These are phyloP conservation scores for Plutomurus gul DNA, from an alignment of 1,140 invertebrate genomes.

Conservation along the genomic window DNA sequence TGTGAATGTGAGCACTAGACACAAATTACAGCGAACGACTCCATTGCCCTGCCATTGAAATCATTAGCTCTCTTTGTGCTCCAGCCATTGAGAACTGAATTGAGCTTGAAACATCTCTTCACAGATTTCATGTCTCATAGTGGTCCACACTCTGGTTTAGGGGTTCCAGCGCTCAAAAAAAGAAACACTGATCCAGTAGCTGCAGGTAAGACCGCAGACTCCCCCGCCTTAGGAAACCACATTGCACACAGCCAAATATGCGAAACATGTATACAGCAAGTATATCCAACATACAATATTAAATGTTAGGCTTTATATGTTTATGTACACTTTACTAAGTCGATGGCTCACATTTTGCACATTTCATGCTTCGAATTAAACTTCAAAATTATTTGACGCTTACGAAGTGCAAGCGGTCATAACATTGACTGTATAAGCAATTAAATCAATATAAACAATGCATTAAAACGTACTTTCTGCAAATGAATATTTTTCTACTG, in stretches of 20 bases:
- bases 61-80: conserved; percentile 37
- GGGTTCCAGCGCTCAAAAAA: not conserved
- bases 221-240: too few species aligned
- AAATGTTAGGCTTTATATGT: not conserved
- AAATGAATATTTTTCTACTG: too few species aligned
- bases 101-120: conserved; percentile 32
- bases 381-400: too few species aligned
- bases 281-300: not conserved
- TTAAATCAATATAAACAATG: not conserved
- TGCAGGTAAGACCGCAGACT: too few species aligned
- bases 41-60: not conserved
- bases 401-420: too few species aligned
- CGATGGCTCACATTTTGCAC: not conserved
- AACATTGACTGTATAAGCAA: not conserved
- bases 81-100: not conserved
- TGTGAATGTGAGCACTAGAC: not conserved
- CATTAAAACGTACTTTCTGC: too few species aligned
- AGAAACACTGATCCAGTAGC: too few species aligned
- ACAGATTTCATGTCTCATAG: not conserved
- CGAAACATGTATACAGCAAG: too few species aligned
- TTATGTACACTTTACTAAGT: not conserved
- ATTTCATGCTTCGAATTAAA: not conserved
- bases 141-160: not conserved
- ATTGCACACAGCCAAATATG: too few species aligned
- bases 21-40: not conserved